These are phyloP conservation scores for Novumbra hubbsi DNA, from an alignment of 2,797 vertebrate species.

Conservation along the genomic window DNA sequence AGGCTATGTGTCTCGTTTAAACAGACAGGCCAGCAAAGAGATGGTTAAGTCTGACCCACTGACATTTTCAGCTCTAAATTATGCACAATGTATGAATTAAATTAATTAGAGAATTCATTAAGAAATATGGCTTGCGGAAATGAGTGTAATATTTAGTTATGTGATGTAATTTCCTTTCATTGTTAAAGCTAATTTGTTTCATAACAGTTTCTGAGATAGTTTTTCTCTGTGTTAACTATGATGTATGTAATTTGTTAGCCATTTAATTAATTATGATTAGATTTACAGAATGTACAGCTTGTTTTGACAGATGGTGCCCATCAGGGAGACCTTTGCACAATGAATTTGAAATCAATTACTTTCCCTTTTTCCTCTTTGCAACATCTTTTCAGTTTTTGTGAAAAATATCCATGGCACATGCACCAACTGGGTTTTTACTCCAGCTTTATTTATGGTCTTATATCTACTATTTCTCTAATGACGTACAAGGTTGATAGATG, in stretches of 20 bases:
- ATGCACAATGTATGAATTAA: constrained; percentile 90
- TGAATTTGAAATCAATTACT: constrained; percentile 80
- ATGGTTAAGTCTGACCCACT: constrained; percentile 84
- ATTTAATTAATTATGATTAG: constrained; percentile 97
- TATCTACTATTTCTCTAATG: constrained; percentile 60
- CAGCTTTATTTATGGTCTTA: constrained; percentile 64
- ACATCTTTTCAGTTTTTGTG: constrained; percentile 61
- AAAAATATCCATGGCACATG: constrained; percentile 60
- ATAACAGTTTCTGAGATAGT: constrained; percentile 87
- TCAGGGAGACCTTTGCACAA: constrained; percentile 85
- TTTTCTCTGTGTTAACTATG: constrained; percentile 79
- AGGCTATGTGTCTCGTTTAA: constrained; percentile 75
- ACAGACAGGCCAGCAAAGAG: constrained; percentile 80
- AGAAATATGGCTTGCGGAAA: constrained; percentile 85
- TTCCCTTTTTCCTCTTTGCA: constrained; percentile 60
- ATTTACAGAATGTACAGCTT: constrained; percentile 80
- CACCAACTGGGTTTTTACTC: constrained; percentile 52
- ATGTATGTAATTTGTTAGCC: constrained; percentile 94
- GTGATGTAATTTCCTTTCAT: constrained; percentile 88
- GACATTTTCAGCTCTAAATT: constrained; percentile 89
- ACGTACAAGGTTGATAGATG: constrained; percentile 51
- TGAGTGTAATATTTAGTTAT: constrained; percentile 84
- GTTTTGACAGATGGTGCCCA: constrained; percentile 92
- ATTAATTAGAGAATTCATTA: constrained; percentile 97
- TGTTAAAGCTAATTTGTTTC: constrained; percentile 92